phyloP scores from a whole-genome alignment of 2,888 invertebrate species.

The Boloria selene region DNA sequence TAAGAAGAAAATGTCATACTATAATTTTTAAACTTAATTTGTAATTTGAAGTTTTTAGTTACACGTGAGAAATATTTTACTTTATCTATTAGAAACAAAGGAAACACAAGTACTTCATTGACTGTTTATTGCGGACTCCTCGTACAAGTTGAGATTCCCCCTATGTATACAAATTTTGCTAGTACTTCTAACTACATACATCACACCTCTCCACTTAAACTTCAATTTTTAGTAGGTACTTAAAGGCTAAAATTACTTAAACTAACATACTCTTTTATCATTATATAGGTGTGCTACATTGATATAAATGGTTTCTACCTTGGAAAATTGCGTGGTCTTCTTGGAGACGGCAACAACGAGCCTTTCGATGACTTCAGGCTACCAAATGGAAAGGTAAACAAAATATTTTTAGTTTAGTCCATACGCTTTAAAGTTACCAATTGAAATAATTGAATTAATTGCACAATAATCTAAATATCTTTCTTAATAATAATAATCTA shows the following conservation, averaged over 20 bases:
- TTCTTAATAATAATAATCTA: too few species aligned
- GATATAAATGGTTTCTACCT: constrained; percentile 93
- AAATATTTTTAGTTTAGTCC: not conserved
- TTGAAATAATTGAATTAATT: not conserved
- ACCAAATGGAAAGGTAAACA: constrained; percentile 86
- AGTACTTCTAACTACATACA: too few species aligned
- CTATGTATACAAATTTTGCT: too few species aligned
- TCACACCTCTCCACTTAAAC: too few species aligned
- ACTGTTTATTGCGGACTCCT: too few species aligned
- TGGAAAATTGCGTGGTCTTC: constrained; percentile 91
- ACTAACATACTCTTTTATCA: not conserved
- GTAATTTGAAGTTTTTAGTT: not conserved
- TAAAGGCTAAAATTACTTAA: not conserved
- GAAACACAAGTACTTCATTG: too few species aligned
- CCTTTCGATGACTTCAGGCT: constrained; percentile 91
- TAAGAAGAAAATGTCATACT: too few species aligned
- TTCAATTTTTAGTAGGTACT: not conserved
- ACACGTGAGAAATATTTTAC: too few species aligned
- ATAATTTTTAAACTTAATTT: too few species aligned
- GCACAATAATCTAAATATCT: not conserved
- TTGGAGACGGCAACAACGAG: constrained; percentile 95
- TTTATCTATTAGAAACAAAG: too few species aligned
- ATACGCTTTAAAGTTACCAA: not conserved
- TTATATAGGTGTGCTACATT: constrained; percentile 83
- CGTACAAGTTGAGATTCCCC: too few species aligned